Evolutionary conservation across 2,113 vertebrate genomes (phyloP), one percentile per base, ranked within the genome.

Genomic region (Amia ocellicauda): DNA sequence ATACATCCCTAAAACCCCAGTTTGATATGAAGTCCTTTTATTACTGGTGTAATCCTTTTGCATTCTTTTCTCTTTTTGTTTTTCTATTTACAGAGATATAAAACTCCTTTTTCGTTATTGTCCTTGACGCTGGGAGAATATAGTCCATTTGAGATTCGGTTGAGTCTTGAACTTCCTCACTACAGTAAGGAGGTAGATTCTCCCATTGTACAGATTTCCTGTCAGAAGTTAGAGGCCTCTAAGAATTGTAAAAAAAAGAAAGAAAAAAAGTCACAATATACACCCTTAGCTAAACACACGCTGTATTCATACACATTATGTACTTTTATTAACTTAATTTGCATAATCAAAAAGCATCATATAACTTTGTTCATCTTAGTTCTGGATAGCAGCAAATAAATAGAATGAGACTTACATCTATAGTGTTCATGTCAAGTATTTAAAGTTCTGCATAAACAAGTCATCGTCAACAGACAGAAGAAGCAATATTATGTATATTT

Each of bases 311-410:
- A 63, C 64, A 10, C 47, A 52, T 31, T 54, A 47, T 47, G 4
- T 36, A 5, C 11, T 19, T 69, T 69, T 69, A 69, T 47, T 47
- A 47, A 47, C 5, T 13, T 28, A 60, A 71, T 72, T 75, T 70
- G 74, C 73, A 79, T 79, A 75, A 78, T 45, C 67, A 56, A 80
- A 79, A 81, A 77, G 57, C 68, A 71, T 64, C 63, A 74, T 64
- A 52, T 66, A 36, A 66, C 60, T 66, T 58, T 51, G 43, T 62
- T 62, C 63, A 66, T 66, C 53, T 62, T 50, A 62, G 45, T 5
- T 22, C 61, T 72, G 77, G 75, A 80, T 80, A 85, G 86, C 72
- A 89, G 88, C 83, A 82, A 73, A 82, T 74, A 69, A 40, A 42
- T 49, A 69, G 75, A 72, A 69, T 62, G 59, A 67, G 59, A 80